phyloP scores from a whole-genome alignment of 2,797 vertebrate species.

The Takifugu rubripes region DNA sequence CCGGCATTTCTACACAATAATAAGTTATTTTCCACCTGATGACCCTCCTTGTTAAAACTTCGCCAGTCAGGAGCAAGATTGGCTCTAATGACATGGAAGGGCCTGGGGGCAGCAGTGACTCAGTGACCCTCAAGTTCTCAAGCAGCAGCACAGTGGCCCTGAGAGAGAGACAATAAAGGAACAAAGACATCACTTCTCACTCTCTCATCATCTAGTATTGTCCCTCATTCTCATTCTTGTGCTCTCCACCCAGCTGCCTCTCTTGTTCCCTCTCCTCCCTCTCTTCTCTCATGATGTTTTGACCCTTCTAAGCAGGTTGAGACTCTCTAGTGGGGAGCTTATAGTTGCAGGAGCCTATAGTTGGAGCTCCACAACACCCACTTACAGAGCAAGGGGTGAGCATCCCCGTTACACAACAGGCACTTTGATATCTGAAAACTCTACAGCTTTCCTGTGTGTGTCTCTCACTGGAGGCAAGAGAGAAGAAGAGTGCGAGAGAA shows the following conservation, averaged over 20 bases:
- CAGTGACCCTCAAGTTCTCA: conserved; percentile 62
- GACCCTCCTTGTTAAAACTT: conserved; percentile 66
- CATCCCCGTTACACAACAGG: conserved; percentile 75
- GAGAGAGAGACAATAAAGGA: conserved; percentile 60
- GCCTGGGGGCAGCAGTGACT: conserved; percentile 61
- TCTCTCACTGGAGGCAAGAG: conserved; percentile 71
- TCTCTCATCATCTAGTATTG: conserved; percentile 55
- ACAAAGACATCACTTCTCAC: conserved; percentile 60
- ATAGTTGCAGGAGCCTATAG: conserved; percentile 74
- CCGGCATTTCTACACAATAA: conserved; percentile 33
- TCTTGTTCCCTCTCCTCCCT: conserved; percentile 31
- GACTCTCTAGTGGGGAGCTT: conserved; percentile 68
- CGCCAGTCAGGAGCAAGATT: conserved; percentile 52
- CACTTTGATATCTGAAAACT: conserved; percentile 74
- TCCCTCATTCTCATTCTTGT: conserved; percentile 49
- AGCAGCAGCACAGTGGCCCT: conserved; percentile 55
- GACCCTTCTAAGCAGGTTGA: conserved; percentile 77
- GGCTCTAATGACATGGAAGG: conserved; percentile 64
- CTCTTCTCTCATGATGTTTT: conserved; percentile 63
- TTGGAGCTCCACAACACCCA: conserved; percentile 77
- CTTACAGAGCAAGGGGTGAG: conserved; percentile 78
- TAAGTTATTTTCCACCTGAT: conserved; percentile 51
- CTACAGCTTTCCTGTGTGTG: conserved; percentile 64
- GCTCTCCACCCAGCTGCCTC: conserved; percentile 38
- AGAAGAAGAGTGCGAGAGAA: conserved; percentile 63